Evolutionary conservation across 2,113 vertebrate genomes (phyloP), one percentile per base, ranked within the genome.

Genomic region (Entomyzon cyanotis): DNA sequence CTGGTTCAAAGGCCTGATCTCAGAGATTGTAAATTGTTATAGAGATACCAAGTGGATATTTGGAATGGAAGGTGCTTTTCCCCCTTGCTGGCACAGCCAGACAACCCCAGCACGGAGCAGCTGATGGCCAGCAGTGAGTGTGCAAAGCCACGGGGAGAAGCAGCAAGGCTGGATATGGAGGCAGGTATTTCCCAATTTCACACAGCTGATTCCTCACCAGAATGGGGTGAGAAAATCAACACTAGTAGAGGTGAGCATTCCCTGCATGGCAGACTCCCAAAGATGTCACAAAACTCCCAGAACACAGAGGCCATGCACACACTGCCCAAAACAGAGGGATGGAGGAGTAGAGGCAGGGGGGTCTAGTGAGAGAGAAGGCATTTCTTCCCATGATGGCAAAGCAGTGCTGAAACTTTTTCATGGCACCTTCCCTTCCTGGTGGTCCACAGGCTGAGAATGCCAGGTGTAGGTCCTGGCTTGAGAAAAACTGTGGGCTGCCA

Each of bases 291-390:
- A 63, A 84, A 47, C 55, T 69, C 42, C 49, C 24, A 84, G 75
- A 69, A 35, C 55, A 33, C 69, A 7, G 12, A 82, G 53, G 52
- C 16, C 25, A 20, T 19, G 41, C 19, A 41, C 10, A 18, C 21
- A 35, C 15, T 35, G 9, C 25, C 35, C 41, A 17, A 4, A 82
- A 88, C 68, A 10, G 12, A 87, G 12, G 24, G 58, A 39, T 47
- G 35, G 33, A 75, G 35, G 27, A 82, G 33, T 33, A 94, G 47
- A 85, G 14, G 27, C 21, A 62, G 10, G 21, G 53, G 71, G 39
- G 44, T 33, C 28, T 21, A 30, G 25, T 1, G 0, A 50, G 10
- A 42, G 0, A 42, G 9, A 87, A 69, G 22, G 3, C 25, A 18
- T 70, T 82, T 78, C 35, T 68, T 50, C 27, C 33, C 3, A 0